Evolutionary conservation across 2,113 vertebrate genomes (phyloP).

Genomic region (Silurus glanis): DNA sequence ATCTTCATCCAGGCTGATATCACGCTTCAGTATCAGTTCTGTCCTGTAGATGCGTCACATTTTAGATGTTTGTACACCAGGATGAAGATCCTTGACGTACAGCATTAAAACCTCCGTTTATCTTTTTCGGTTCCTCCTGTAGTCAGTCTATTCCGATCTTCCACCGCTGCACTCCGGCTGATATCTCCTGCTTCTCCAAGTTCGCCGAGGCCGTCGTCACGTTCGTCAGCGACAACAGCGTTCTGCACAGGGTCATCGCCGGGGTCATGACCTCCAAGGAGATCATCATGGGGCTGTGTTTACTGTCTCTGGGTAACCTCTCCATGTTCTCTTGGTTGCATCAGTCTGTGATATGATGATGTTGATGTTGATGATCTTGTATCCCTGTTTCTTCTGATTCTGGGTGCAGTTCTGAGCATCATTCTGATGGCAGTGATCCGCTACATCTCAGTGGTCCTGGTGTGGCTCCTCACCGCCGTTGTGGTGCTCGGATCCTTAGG

Average conservation of each 20-base stretch:
- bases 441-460: slow-evolving; percentile 91
- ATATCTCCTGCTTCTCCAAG: slow-evolving; percentile 89
- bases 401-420: slow-evolving; percentile 85
- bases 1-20: not conserved
- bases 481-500: slow-evolving; percentile 89
- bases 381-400: not conserved
- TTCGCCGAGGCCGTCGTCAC: slow-evolving; percentile 91
- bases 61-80: not conserved
- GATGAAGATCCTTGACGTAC: no score
- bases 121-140: not conserved
- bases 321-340: no score
- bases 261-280: slow-evolving; percentile 99
- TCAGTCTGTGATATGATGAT: no score
- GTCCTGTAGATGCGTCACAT: no score
- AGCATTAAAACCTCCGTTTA: not conserved
- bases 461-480: slow-evolving; percentile 90
- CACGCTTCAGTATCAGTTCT: not conserved
- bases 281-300: slow-evolving; percentile 97
- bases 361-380: not conserved
- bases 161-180: slow-evolving; percentile 90
- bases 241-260: slow-evolving; percentile 88
- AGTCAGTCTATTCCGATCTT: slow-evolving; percentile 85
- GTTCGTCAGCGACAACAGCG: slow-evolving; percentile 93
- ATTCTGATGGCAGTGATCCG: slow-evolving; percentile 96
- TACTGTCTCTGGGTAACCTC: slow-evolving; percentile 89